Conservation (phyloP, 2,888 invertebrate species). For the Terebella lapidaria region DNA sequence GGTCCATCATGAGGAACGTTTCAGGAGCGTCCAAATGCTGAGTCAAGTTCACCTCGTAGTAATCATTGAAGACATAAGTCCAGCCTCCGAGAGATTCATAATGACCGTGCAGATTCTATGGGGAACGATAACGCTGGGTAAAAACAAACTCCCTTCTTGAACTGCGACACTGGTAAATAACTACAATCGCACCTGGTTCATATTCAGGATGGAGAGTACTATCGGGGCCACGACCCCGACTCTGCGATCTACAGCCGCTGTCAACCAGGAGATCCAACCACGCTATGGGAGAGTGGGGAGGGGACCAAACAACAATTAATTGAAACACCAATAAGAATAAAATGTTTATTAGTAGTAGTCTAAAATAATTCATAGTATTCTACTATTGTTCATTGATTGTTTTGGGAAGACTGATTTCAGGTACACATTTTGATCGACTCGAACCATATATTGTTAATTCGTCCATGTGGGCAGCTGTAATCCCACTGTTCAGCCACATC, state of each 20-base stretch:
- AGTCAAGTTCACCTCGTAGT: conserved; percentile 8
- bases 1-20: conserved; percentile 1
- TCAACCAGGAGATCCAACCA: conserved; percentile 8
- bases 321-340: too few relatives aligned
- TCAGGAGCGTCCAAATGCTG: conserved; percentile 6
- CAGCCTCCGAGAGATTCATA: conserved; percentile 12
- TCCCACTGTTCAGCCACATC: too few relatives aligned
- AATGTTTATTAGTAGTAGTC: too few relatives aligned
- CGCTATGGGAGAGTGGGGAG: too few relatives aligned
- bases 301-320: too few relatives aligned
- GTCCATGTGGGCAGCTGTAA: too few relatives aligned
- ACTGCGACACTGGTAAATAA: too few relatives aligned
- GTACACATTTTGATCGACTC: too few relatives aligned
- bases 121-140: background rate
- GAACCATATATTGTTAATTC: too few relatives aligned
- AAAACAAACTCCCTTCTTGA: background rate
- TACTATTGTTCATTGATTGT: too few relatives aligned
- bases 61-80: conserved; percentile 10
- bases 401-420: too few relatives aligned
- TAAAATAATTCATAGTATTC: too few relatives aligned
- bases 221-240: conserved; percentile 4
- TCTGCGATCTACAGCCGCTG: conserved; percentile 1
- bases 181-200: conserved; percentile 1
- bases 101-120: conserved; percentile 10
- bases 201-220: conserved; percentile 6